A percentile compares a stretch with the other conserved stretches of the same genome.
Evolutionary conservation across 2,797 vertebrate species (phyloP).

Genomic region (Neopelma chrysocephalum): DNA sequence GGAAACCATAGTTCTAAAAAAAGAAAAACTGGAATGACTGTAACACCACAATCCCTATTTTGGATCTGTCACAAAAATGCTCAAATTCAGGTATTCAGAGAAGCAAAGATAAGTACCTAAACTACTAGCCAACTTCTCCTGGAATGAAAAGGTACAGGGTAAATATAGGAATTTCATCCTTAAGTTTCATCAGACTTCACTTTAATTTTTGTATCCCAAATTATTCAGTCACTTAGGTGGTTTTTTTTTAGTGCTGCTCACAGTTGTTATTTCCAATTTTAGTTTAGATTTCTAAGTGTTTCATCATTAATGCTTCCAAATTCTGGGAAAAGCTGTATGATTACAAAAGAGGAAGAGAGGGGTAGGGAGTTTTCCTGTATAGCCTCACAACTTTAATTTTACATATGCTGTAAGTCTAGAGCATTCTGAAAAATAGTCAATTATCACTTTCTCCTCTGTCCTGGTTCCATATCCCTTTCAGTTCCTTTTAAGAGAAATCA

Average conservation of each 20-base stretch:
- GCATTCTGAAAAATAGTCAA: not conserved
- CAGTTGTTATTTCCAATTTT: not conserved
- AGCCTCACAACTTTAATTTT: not conserved
- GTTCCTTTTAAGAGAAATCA: not conserved
- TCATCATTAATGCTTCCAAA: not conserved
- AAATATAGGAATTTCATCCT: not conserved
- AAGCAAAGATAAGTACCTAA: not conserved
- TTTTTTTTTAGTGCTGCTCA: not conserved
- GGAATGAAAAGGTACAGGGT: not conserved
- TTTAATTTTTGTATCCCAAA: not conserved
- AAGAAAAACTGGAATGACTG: not conserved
- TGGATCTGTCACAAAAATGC: not conserved
- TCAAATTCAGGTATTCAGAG: not conserved
- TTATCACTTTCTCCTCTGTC: not conserved
- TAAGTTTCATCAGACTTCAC: not conserved
- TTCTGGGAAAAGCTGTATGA: not conserved
- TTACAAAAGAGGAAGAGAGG: not conserved
- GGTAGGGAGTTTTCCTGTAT: not conserved
- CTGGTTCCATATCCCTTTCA: not conserved
- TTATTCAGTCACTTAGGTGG: not conserved
- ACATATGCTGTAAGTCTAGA: not conserved
- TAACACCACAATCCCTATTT: not conserved
- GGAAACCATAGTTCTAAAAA: not conserved
- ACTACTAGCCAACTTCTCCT: not conserved
- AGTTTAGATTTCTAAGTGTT: not conserved